Conservation (phyloP, 1,140 invertebrate genomes). For the Branchinecta lynchi region DNA sequence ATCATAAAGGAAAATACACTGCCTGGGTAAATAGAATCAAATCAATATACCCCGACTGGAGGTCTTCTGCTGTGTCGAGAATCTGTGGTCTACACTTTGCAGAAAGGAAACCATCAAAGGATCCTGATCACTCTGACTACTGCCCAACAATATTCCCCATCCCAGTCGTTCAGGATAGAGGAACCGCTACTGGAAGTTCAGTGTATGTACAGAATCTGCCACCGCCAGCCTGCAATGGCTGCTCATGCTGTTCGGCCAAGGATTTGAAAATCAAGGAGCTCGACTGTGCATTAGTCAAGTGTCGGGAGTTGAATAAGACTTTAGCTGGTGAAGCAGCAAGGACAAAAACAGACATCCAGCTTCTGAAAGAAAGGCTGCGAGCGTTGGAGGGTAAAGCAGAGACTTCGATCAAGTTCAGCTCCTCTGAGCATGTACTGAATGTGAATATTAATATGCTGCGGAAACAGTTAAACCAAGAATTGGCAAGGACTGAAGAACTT, state of each 20-base stretch:
- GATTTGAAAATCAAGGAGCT: background rate
- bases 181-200: background rate
- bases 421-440: conserved; percentile 1
- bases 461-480: background rate
- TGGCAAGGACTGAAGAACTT: background rate
- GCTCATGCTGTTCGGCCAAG: background rate
- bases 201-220: background rate
- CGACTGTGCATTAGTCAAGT: background rate
- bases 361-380: background rate
- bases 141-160: background rate
- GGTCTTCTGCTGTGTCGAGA: background rate
- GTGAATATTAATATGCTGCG: background rate
- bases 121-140: background rate
- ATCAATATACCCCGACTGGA: background rate
- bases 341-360: background rate
- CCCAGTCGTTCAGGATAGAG: background rate
- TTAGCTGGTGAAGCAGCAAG: background rate
- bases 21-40: background rate
- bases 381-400: background rate
- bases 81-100: background rate
- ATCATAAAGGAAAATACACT: background rate
- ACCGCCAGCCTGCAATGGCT: background rate
- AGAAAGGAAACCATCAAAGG: background rate
- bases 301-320: background rate
- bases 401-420: background rate